Evolutionary conservation across 2,113 vertebrate genomes (phyloP), one percentile per base, ranked within the genome.

Genomic region (Glareola pratincola): DNA sequence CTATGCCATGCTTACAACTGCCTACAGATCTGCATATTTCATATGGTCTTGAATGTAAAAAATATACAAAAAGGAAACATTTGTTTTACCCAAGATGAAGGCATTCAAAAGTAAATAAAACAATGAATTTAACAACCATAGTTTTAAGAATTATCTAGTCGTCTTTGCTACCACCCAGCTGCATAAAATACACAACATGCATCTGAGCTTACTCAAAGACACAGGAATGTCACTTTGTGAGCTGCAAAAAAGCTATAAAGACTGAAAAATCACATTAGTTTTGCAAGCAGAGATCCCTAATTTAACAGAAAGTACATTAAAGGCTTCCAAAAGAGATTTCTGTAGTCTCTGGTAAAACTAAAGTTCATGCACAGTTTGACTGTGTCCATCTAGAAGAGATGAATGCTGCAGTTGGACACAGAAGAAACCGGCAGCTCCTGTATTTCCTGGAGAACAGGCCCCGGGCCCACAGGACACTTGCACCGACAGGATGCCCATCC

Each of bases 401-500:
- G n/a, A 69, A 29, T 5, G 50, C 21, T 79, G 79, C 43, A 72
- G 18, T 0, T 59, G 72, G 56, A 80, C 10, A 41, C 20, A 59
- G 4, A 81, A 81, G 59, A 76, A 79, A n/a, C 41, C 41, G 54
- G 51, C 41, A 63, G 11, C 5, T 88, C 68, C 91, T 73, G 54
- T 69, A 77, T 62, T 88, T 86, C 54, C 43, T 45, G 34, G 56
- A 39, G 36, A 90, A 68, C 56, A 51, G 39, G 60, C 62, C 63
- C n/a, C 1, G 0, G 24, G 48, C 36, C 77, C 34, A 32, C 24
- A 53, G 54, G 76, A 76, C 1, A 0, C 34, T 4, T 27, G 29
- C 26, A 54, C 37, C 51, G 67, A 37, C 1, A 0, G 83, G 59
- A 86, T 74, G 60, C 34, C 29, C 4, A 0, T 39, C 74, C 82